Evolutionary conservation across 2,113 vertebrate species (phyloP).

Genomic region (Pao palembangensis): DNA sequence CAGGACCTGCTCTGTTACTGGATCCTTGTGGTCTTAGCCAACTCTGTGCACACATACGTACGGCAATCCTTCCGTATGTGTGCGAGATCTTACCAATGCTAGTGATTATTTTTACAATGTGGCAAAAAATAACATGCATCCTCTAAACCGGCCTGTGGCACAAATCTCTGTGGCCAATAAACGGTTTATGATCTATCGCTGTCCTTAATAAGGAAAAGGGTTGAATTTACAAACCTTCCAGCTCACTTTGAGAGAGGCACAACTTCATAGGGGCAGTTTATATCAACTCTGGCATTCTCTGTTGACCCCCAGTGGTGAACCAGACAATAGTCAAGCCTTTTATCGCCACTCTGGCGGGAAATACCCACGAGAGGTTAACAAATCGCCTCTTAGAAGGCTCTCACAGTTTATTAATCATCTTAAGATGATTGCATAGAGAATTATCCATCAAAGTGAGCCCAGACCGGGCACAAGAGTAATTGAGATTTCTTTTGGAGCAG

Average conservation of each 20-base stretch:
- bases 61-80: conserved; percentile 5
- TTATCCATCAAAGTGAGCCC: conserved; percentile 54
- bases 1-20: conserved; percentile 34
- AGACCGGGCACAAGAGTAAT: conserved; percentile 45
- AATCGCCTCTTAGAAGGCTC: conserved; percentile 59
- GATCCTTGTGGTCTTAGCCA: conserved; percentile 34
- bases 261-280: conserved; percentile 32
- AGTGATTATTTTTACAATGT: no score
- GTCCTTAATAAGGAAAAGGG: conserved; percentile 52
- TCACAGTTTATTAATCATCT: conserved; percentile 62
- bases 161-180: conserved; percentile 17
- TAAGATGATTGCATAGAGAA: conserved; percentile 63
- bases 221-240: conserved; percentile 43
- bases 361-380: conserved; percentile 62
- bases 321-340: conserved; percentile 57
- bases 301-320: conserved; percentile 33
- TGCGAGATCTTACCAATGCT: not conserved
- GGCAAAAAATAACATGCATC: not conserved
- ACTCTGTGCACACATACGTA: conserved; percentile 15
- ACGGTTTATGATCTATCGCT: conserved; percentile 28
- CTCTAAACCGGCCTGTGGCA: not conserved
- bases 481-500: conserved; percentile 35
- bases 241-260: conserved; percentile 29
- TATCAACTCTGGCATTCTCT: conserved; percentile 34
- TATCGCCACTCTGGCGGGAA: conserved; percentile 49